Evolutionary conservation across 2,888 invertebrate species (phyloP).

Genomic region (Melieria omissa): DNA sequence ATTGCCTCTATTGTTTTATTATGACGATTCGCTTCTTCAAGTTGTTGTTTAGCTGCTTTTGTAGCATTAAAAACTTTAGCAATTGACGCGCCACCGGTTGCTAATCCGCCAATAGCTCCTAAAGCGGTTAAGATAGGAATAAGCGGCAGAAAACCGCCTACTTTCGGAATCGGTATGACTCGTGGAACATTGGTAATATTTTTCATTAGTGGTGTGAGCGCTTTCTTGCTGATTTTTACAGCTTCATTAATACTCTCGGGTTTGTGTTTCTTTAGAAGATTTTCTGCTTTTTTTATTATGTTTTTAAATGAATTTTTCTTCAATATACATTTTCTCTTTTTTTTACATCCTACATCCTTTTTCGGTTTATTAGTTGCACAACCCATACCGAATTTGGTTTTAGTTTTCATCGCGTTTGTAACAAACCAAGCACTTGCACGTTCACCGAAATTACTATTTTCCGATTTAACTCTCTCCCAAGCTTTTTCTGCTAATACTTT

Average conservation of each 20-base stretch:
- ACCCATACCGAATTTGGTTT: constrained; percentile 43
- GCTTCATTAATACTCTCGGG: constrained; percentile 37
- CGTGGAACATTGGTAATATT: constrained; percentile 45
- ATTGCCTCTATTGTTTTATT: constrained; percentile 53
- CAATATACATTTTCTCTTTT: constrained; percentile 10
- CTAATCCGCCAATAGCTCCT: constrained; percentile 43
- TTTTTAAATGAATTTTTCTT: constrained; percentile 27
- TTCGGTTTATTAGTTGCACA: constrained; percentile 14
- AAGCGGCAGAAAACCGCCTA: constrained; percentile 54
- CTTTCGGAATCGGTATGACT: constrained; percentile 56
- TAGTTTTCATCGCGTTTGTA: constrained; percentile 42
- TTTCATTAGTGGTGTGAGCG: constrained; percentile 26
- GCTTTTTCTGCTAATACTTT: constrained; percentile 39
- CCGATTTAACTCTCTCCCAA: constrained; percentile 40
- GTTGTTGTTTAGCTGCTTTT: constrained; percentile 36
- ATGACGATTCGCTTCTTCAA: constrained; percentile 47
- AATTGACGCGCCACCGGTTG: constrained; percentile 58
- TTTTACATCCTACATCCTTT: constrained; percentile 20
- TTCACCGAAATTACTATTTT: constrained; percentile 37
- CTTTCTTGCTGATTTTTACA: constrained; percentile 43
- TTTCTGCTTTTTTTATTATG: constrained; percentile 31
- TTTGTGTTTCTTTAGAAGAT: constrained; percentile 35
- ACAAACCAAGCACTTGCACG: constrained; percentile 37
- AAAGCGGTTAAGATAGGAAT: constrained; percentile 58
- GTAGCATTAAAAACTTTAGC: constrained; percentile 56